Conservation (phyloP, 1,140 invertebrate species). For the Harpegnathos saltator region DNA sequence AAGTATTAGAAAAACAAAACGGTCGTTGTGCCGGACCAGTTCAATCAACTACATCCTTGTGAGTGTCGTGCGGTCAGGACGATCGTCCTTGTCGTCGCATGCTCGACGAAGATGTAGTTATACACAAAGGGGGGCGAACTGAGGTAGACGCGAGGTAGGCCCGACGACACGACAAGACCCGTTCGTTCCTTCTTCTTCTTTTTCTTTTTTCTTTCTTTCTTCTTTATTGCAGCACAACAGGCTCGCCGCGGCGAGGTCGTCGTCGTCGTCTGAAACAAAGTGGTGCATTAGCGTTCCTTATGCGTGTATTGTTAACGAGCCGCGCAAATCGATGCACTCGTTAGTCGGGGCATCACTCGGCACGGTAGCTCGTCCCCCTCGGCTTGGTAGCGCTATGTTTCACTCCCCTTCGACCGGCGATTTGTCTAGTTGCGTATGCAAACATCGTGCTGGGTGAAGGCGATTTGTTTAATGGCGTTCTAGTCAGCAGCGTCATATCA, state of each 20-base stretch:
- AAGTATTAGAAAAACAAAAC: background rate
- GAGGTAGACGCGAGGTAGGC: background rate
- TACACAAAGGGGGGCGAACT: background rate
- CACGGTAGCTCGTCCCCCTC: constrained; percentile 68
- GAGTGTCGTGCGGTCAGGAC: constrained; percentile 37
- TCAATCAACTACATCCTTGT: constrained; percentile 59
- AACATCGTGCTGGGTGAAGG: constrained; percentile 53
- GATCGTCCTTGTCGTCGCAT: constrained; percentile 42
- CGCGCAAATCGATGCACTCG: constrained; percentile 75
- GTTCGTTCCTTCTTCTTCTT: constrained; percentile 4
- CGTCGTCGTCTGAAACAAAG: constrained; percentile 72
- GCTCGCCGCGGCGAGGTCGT: constrained; percentile 66
- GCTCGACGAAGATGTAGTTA: constrained; percentile 32
- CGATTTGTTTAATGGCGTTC: constrained; percentile 59
- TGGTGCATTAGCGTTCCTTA: constrained; percentile 72
- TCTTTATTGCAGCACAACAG: constrained; percentile 47
- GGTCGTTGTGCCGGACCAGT: constrained; percentile 50
- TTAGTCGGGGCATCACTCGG: constrained; percentile 65
- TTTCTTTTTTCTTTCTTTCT: too few relatives aligned
- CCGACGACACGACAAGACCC: constrained; percentile 30
- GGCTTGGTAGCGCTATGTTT: constrained; percentile 65
- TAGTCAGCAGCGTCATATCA: constrained; percentile 38
- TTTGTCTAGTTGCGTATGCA: constrained; percentile 67
- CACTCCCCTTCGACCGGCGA: constrained; percentile 64
- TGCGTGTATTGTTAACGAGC: constrained; percentile 75